These are phyloP conservation scores for Pherbina coryleti DNA, from an alignment of 2,888 invertebrate species.

Conservation along the genomic window DNA sequence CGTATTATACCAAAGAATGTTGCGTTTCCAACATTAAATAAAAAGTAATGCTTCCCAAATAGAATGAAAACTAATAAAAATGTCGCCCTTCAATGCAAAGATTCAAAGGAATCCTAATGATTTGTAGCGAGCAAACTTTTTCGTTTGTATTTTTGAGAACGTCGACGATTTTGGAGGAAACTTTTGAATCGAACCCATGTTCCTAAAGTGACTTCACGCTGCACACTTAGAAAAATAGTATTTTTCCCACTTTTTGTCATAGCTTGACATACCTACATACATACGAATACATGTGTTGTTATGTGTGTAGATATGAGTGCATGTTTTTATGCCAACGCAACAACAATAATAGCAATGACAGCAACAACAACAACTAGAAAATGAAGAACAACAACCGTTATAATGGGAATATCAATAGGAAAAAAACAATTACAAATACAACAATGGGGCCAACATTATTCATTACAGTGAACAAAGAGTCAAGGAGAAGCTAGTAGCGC, in stretches of 20 bases:
- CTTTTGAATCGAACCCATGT: too few relatives aligned
- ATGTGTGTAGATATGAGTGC: background rate
- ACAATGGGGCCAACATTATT: background rate
- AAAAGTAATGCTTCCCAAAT: too few relatives aligned
- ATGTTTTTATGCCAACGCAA: slow-evolving; percentile 24
- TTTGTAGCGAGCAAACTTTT: too few relatives aligned
- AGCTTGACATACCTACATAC: slow-evolving; percentile 33
- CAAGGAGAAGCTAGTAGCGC: background rate
- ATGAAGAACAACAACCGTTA: slow-evolving; percentile 15
- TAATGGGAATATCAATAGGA: slow-evolving; percentile 4
- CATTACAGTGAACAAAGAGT: background rate
- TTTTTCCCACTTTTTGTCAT: background rate
- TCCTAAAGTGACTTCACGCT: too few relatives aligned
- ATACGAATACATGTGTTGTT: background rate
- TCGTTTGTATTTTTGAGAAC: too few relatives aligned
- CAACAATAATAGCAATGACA: slow-evolving; percentile 16
- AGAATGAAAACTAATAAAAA: too few relatives aligned
- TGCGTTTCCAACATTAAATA: too few relatives aligned
- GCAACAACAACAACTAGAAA: slow-evolving; percentile 22
- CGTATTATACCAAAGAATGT: too few relatives aligned
- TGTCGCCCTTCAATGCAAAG: too few relatives aligned
- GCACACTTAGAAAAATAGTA: too few relatives aligned
- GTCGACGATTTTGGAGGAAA: too few relatives aligned
- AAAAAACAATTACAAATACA: background rate
- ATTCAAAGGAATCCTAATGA: too few relatives aligned